Percentiles rank a stretch among this genome's conserved stretches.
phyloP scores from a whole-genome alignment of 2,888 invertebrate genomes.

The Cinara cedri region DNA sequence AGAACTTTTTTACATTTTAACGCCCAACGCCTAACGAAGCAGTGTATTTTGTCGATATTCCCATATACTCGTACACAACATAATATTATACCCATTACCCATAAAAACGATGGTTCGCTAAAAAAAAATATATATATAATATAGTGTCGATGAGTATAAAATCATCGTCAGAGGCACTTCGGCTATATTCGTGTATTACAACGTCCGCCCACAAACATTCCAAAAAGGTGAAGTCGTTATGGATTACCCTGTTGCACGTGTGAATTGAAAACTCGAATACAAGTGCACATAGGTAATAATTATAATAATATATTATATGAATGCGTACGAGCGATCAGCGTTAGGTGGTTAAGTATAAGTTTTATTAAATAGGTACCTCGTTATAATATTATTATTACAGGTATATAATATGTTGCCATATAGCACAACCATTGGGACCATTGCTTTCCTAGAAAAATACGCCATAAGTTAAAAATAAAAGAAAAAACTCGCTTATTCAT shows the following conservation, averaged over 20 bases:
- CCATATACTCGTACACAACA: neutral
- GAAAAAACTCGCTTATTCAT: too few species aligned
- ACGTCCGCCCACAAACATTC: slow-evolving; percentile 5
- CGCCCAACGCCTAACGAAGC: too few species aligned
- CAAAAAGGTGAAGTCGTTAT: slow-evolving; percentile 6
- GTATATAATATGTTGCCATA: neutral
- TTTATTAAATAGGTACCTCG: neutral
- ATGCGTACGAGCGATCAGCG: neutral
- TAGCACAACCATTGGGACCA: neutral
- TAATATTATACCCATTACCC: neutral
- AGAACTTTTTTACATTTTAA: too few species aligned
- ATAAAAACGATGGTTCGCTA: neutral
- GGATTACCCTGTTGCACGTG: slow-evolving; percentile 4
- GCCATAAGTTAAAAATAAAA: too few species aligned
- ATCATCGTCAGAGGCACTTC: neutral
- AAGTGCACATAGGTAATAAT: neutral
- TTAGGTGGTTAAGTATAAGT: neutral
- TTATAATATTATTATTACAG: neutral
- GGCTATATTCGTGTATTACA: neutral
- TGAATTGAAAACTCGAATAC: slow-evolving; percentile 22
- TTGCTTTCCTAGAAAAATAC: too few species aligned
- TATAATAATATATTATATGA: neutral
- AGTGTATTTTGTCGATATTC: neutral
- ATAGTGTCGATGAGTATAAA: neutral
- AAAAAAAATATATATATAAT: neutral